Percentiles rank a stretch among this genome's conserved stretches.
Conservation (phyloP, 53 echinoderm and acorn worm species). For the Patiria pectinifera region DNA sequence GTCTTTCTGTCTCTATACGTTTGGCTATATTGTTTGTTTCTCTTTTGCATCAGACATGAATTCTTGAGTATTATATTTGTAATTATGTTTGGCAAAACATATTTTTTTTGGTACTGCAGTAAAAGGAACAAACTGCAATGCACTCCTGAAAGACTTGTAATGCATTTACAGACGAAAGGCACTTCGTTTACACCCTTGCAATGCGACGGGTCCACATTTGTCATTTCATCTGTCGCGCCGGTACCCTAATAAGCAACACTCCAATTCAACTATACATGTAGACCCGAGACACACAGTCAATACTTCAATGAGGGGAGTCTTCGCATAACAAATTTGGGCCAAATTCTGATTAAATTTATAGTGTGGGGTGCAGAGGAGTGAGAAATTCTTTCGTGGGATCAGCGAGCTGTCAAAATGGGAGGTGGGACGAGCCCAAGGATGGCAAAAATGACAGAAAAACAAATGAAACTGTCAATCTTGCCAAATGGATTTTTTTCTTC, state of each 20-base stretch:
- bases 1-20: too few relatives aligned
- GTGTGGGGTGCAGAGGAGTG: neutral
- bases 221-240: neutral
- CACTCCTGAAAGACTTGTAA: neutral
- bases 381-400: neutral
- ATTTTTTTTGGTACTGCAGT: neutral
- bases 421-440: neutral
- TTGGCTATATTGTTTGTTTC: too few relatives aligned
- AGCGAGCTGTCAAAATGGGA: neutral
- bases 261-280: neutral
- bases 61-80: too few relatives aligned
- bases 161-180: neutral
- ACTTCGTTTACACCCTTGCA: neutral
- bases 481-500: neutral
- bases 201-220: neutral
- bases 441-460: neutral
- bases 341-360: neutral
- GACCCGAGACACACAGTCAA: neutral
- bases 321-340: neutral
- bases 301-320: neutral
- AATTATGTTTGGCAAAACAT: neutral
- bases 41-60: too few relatives aligned
- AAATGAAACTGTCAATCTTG: conserved; percentile 18
- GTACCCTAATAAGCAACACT: neutral
- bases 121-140: neutral